Base-by-base conservation (phyloP, 2,797 vertebrate species). In the Carcharodon carcharias region DNA sequence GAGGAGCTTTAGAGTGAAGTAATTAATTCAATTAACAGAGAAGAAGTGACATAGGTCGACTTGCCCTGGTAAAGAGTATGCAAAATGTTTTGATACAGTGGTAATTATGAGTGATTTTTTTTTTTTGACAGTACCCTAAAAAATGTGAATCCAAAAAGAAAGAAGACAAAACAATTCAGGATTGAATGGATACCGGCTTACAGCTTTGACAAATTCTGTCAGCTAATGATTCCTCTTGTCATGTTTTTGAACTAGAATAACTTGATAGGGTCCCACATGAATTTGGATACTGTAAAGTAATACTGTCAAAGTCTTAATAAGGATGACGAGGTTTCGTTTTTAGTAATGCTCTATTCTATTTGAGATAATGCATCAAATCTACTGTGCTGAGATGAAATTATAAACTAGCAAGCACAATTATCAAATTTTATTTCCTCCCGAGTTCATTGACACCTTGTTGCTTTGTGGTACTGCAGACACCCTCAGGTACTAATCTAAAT, bases 181-280 rank as follows among this genome's bases (percentile, higher is more conserved):
- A 45, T 40, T 67, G 63, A 93, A 26, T 45, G 89, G 58, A 61
- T n/a, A 92, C 89, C 21, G 18, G 91, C 21, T 93, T 93, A 67
- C 45, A 85, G 40, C 2, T 23, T 93, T 93, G 91, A 93, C 63
- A 45, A 40, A 40, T 65, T 93, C 91, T 45, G 35, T 26, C 91
- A 40, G 21, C 91, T 93, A 93, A 93, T 65, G n/a, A 67, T 93
- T 45, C 63, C n/a, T 93, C 61, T 65, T n/a, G 21, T 93, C 91
- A 45, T 67, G 58, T 67, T 93, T 93, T 67, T 93, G 9, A 61
- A 67, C n/a, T 7, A 9, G 21, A 65, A 93, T 26, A 45, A 67
- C n/a, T 12, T 67, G 63, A 67, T n/a, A 45, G n/a, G 40, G 21
- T 67, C 61, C 91, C 91, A 67, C 9, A 93, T 67, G 91, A 67